A percentile compares a stretch with the other conserved stretches of the same genome.
These are phyloP conservation scores for Octopus bimaculoides DNA, from an alignment of 1,140 invertebrate genomes.

Conservation along the genomic window DNA sequence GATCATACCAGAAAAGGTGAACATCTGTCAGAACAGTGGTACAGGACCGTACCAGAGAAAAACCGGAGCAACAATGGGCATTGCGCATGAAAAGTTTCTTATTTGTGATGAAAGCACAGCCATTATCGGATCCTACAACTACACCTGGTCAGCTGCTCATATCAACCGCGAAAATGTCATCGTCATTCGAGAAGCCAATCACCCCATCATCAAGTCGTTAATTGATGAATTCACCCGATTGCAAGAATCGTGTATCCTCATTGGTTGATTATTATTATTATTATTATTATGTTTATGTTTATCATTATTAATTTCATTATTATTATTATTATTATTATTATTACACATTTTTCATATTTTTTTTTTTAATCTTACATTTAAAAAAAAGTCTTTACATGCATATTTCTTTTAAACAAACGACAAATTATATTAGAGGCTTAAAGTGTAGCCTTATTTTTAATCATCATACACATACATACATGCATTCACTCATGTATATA, in stretches of 20 bases:
- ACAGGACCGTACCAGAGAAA: background rate
- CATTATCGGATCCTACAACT: conserved; percentile 5
- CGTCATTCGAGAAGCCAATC: background rate
- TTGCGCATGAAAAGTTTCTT: conserved; percentile 5
- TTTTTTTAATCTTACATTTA: no score
- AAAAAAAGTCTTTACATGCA: no score
- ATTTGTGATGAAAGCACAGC: background rate
- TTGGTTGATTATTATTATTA: background rate
- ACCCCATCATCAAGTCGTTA: background rate
- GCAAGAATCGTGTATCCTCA: background rate
- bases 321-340: no score
- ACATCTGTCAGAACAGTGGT: conserved; percentile 8
- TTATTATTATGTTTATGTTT: no score
- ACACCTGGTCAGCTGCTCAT: conserved; percentile 10
- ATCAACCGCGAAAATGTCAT: conserved; percentile 8
- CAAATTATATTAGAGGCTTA: no score
- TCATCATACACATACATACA: no score
- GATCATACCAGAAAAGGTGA: background rate
- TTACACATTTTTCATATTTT: no score
- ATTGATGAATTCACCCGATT: background rate
- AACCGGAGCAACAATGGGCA: background rate
- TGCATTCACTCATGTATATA: no score
- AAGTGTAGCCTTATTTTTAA: no score
- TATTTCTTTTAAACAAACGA: no score
- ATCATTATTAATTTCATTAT: no score